Conservation (phyloP, 2,113 vertebrate genomes). For the Chaetorhynchus papuensis region DNA sequence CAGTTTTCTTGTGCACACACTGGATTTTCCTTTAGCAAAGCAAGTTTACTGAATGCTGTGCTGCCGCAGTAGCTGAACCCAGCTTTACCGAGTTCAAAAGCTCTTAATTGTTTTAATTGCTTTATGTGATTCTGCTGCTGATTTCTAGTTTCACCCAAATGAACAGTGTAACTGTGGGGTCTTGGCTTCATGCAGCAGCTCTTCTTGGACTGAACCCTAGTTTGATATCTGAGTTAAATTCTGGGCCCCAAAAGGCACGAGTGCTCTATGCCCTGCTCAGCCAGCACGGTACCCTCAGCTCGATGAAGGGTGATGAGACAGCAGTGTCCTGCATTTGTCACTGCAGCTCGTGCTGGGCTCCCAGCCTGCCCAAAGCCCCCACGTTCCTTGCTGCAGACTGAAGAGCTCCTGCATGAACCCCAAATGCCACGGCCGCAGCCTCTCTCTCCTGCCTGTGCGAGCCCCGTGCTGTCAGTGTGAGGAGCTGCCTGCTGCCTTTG, state of each 20-base stretch:
- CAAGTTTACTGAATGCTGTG: background rate
- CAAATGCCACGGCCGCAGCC: background rate
- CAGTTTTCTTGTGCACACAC: background rate
- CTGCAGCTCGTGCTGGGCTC: background rate
- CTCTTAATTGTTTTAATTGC: background rate
- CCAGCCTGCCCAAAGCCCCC: background rate
- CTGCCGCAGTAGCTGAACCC: background rate
- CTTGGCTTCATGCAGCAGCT: conserved; percentile 23
- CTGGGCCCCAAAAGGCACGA: background rate
- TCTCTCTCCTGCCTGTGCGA: background rate
- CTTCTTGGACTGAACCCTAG: background rate
- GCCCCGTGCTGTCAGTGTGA: background rate
- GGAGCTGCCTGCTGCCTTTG: background rate
- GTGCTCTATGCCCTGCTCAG: background rate
- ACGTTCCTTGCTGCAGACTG: rapidly evolving
- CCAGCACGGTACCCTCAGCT: background rate
- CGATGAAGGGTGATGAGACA: background rate
- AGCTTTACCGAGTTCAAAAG: background rate
- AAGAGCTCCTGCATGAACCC: background rate
- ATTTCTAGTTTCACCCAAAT: background rate
- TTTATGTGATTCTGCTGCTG: background rate
- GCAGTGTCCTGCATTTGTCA: background rate
- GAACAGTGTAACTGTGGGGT: background rate
- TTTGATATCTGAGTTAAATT: background rate
- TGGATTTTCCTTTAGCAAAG: conserved; percentile 52